Conservation (phyloP, 1,140 invertebrate species). For the Zeugodacus cucurbitae region DNA sequence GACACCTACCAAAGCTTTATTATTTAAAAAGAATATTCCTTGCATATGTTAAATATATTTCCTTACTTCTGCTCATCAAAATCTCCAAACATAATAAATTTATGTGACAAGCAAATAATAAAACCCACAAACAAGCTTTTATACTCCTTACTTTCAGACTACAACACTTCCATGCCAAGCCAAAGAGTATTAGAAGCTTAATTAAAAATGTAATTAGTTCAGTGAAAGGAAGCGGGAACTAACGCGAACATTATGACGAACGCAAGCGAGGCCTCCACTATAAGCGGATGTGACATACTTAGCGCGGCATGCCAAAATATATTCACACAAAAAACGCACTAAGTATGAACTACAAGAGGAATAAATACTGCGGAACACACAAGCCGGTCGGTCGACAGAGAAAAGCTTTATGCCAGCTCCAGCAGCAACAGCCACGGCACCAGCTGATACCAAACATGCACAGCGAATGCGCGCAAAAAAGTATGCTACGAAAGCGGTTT, state of each 20-base stretch:
- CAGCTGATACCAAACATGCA: constrained; percentile 25
- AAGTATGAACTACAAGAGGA: background rate
- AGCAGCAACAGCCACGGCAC: background rate
- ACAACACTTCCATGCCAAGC: background rate
- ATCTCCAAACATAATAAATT: too few relatives aligned
- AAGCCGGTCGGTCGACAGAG: background rate
- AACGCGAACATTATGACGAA: background rate
- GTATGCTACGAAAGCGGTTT: background rate
- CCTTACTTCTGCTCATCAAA: too few relatives aligned
- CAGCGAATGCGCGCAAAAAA: constrained; percentile 5
- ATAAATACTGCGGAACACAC: background rate
- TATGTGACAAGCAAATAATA: too few relatives aligned
- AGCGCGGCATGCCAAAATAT: too few relatives aligned
- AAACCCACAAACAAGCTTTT: too few relatives aligned
- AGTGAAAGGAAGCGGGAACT: background rate
- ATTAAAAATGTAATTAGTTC: constrained; percentile 38
- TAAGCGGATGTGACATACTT: constrained; percentile 24
- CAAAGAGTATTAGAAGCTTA: constrained; percentile 28
- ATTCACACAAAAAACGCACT: too few relatives aligned
- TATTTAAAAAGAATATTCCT: too few relatives aligned
- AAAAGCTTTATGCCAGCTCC: background rate
- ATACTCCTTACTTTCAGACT: background rate
- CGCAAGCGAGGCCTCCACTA: background rate
- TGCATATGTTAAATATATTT: too few relatives aligned
- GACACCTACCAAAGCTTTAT: too few relatives aligned